Conservation (phyloP, 1,140 invertebrate genomes). For the Monochamus saltuarius region DNA sequence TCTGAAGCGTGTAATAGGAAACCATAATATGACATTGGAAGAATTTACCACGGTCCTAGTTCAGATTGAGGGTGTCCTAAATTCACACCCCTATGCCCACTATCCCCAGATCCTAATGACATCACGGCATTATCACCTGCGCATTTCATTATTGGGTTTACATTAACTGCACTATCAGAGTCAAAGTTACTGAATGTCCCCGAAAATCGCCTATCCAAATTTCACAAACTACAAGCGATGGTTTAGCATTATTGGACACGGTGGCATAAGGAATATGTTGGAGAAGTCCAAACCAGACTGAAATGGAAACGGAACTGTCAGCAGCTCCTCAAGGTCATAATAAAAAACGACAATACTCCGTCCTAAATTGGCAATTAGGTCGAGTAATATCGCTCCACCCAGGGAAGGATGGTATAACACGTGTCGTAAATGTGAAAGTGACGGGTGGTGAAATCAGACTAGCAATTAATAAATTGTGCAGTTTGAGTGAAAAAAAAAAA, state of each 20-base stretch:
- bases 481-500: too few species aligned
- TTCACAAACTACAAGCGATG: slow-evolving; percentile 10
- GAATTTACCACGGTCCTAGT: slow-evolving; percentile 14
- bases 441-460: too few species aligned
- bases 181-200: slow-evolving; percentile 7
- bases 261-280: slow-evolving; percentile 38
- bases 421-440: too few species aligned
- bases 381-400: too few species aligned
- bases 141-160: slow-evolving; percentile 17
- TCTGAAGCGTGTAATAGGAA: too few species aligned
- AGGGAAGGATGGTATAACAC: too few species aligned
- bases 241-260: slow-evolving; percentile 15
- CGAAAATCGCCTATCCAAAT: slow-evolving; percentile 10
- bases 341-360: slow-evolving; percentile 13
- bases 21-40: not conserved
- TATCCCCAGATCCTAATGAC: slow-evolving; percentile 19
- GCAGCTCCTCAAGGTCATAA: not conserved
- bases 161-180: slow-evolving; percentile 18
- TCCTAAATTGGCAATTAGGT: too few species aligned
- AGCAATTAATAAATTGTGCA: too few species aligned
- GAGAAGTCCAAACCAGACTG: slow-evolving; percentile 21
- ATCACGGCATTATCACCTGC: slow-evolving; percentile 16
- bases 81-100: slow-evolving; percentile 14
- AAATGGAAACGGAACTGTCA: slow-evolving; percentile 19
- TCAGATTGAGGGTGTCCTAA: slow-evolving; percentile 13